phyloP scores from a whole-genome alignment of 1,140 invertebrate genomes.

The Gryllus bimaculatus region DNA sequence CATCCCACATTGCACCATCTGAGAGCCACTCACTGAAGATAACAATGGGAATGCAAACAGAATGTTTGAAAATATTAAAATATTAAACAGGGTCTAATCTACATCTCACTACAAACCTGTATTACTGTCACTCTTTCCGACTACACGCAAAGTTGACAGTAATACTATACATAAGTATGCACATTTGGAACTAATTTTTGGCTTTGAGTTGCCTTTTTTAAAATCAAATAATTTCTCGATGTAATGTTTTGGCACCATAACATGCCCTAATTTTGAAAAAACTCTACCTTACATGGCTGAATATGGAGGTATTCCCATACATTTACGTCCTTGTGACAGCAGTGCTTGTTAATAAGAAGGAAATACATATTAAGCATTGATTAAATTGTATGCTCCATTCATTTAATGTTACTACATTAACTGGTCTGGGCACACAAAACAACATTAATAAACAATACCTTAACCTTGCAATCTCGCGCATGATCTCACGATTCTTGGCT shows the following conservation, averaged over 20 bases:
- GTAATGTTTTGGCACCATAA: neutral
- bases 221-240: too few species aligned
- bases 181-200: too few species aligned
- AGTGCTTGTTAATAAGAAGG: neutral
- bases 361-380: neutral
- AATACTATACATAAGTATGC: too few species aligned
- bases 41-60: too few species aligned
- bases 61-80: too few species aligned
- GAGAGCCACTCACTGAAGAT: too few species aligned
- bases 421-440: constrained; percentile 27
- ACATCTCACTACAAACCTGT: too few species aligned
- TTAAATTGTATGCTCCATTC: neutral
- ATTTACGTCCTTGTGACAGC: neutral
- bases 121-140: too few species aligned
- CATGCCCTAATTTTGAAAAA: neutral
- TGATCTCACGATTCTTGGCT: constrained; percentile 94
- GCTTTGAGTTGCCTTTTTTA: too few species aligned
- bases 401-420: neutral
- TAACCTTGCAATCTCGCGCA: constrained; percentile 90
- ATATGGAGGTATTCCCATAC: neutral
- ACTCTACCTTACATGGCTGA: neutral
- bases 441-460: constrained; percentile 48
- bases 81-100: too few species aligned
- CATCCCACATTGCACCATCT: too few species aligned
- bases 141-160: too few species aligned